A percentile compares a stretch with the other conserved stretches of the same genome.
Evolutionary conservation across 2,888 invertebrate species (phyloP).

Genomic region (Drosophila multiciliata): DNA sequence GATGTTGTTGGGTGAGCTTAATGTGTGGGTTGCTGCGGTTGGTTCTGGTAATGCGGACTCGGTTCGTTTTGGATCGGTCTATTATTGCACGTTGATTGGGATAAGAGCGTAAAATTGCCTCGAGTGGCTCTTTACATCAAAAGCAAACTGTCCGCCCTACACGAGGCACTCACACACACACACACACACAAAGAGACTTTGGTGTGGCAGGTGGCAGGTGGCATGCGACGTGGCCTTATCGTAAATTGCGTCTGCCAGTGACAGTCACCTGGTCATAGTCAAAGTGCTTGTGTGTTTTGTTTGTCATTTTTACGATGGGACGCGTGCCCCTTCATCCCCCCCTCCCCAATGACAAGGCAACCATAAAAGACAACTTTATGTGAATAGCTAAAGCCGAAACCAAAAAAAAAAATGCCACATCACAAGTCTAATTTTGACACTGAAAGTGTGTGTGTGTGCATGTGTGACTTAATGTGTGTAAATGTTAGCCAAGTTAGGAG

Average conservation of each 20-base stretch:
- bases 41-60: conserved; percentile 10
- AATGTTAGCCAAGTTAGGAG: conserved; percentile 45
- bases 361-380: conserved; percentile 71
- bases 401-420: conserved; percentile 60
- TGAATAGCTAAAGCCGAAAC: conserved; percentile 63
- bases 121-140: conserved; percentile 72
- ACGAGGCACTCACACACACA: conserved; percentile 16
- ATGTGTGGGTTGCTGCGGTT: conserved; percentile 12
- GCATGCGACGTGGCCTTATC: conserved; percentile 54
- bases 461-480: conserved; percentile 15
- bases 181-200: conserved; percentile 14
- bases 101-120: conserved; percentile 74
- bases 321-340: background rate
- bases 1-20: background rate
- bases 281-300: conserved; percentile 28
- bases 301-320: conserved; percentile 44
- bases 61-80: conserved; percentile 40
- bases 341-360: conserved; percentile 2
- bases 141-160: conserved; percentile 59
- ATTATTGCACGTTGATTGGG: conserved; percentile 73
- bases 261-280: conserved; percentile 34
- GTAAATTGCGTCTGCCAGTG: conserved; percentile 66
- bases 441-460: conserved; percentile 2
- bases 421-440: conserved; percentile 50
- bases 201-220: conserved; percentile 54